Percentiles rank a stretch among this genome's conserved stretches.
phyloP scores from a whole-genome alignment of 2,113 vertebrate species.

The Rhizomys pruinosus region DNA sequence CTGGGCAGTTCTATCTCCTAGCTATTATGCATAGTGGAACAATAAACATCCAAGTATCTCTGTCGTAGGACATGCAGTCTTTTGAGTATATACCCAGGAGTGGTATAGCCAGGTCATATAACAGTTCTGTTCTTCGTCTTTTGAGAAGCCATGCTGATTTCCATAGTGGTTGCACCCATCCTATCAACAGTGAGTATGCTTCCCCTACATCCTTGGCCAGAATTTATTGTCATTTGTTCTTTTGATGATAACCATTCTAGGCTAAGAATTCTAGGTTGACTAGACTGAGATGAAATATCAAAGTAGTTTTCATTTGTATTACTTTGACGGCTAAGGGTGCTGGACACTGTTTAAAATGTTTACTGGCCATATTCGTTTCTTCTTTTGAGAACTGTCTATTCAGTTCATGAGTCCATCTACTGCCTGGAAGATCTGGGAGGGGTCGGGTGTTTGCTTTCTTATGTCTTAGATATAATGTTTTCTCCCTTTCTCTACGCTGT shows the following conservation, averaged over 20 bases:
- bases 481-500: not conserved
- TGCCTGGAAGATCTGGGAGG: too few relatives aligned
- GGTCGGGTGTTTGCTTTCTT: not conserved
- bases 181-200: not conserved
- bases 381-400: not conserved
- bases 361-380: not conserved
- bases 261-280: not conserved
- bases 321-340: not conserved
- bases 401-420: too few relatives aligned
- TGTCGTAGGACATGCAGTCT: not conserved
- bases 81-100: too few relatives aligned
- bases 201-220: not conserved
- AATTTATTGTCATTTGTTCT: not conserved
- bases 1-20: not conserved
- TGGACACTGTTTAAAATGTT: not conserved
- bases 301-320: not conserved
- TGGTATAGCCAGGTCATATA: too few relatives aligned
- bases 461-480: too few relatives aligned
- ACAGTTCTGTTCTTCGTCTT: not conserved
- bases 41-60: not conserved
- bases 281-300: not conserved
- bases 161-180: not conserved
- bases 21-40: not conserved
- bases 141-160: not conserved
- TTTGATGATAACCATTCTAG: not conserved